A percentile compares a stretch with the other conserved stretches of the same genome.
Evolutionary conservation across 2,113 vertebrate species (phyloP).

Genomic region (Sciurus niger): DNA sequence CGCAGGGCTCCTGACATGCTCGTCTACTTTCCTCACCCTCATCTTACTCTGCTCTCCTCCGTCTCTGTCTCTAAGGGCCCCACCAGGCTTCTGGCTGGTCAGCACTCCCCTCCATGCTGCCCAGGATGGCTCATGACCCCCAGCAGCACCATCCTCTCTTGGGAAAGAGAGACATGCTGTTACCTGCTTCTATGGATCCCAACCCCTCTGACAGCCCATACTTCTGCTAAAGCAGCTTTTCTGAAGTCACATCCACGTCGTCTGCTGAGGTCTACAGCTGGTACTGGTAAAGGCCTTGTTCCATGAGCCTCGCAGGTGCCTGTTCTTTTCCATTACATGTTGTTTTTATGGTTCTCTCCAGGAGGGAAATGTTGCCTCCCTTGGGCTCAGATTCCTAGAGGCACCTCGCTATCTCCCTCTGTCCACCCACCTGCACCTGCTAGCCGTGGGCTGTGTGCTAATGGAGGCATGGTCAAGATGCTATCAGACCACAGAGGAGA

Average conservation of each 20-base stretch:
- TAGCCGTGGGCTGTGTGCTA: neutral
- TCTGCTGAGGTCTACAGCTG: neutral
- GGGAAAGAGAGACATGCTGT: too few relatives aligned
- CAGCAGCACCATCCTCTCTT: too few relatives aligned
- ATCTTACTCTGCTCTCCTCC: too few relatives aligned
- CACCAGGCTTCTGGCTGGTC: too few relatives aligned
- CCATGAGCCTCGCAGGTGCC: too few relatives aligned
- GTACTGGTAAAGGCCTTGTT: neutral
- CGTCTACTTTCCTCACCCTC: too few relatives aligned
- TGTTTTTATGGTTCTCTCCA: neutral
- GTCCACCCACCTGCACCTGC: neutral
- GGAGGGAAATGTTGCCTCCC: neutral
- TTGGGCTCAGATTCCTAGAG: neutral
- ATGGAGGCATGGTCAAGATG: neutral
- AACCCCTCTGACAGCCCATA: neutral
- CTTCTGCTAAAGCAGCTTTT: neutral
- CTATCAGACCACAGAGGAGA: neutral
- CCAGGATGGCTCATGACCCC: too few relatives aligned
- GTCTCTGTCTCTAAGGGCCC: too few relatives aligned
- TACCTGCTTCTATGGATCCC: too few relatives aligned
- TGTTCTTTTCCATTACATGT: neutral
- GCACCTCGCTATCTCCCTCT: neutral
- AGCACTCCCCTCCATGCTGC: too few relatives aligned
- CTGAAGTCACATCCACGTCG: fast-evolving
- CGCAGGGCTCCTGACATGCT: too few relatives aligned